Evolutionary conservation across 2,888 invertebrate species (phyloP).

Genomic region (Lymantria monacha): DNA sequence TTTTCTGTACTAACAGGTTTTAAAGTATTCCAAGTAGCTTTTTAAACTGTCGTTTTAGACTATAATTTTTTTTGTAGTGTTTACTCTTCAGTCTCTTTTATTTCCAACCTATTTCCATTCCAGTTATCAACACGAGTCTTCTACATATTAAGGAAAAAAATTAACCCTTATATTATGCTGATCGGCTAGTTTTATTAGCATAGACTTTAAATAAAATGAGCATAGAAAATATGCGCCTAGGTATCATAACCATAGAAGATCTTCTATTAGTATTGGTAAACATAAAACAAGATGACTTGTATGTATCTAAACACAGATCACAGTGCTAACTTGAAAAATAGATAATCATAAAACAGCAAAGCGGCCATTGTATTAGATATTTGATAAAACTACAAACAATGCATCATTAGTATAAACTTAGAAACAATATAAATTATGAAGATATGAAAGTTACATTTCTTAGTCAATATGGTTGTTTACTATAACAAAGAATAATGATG

Average conservation of each 20-base stretch:
- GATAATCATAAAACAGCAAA: constrained; percentile 44
- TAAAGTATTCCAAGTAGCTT: no score
- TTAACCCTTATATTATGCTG: no score
- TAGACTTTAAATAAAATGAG: no score
- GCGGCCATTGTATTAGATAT: constrained; percentile 32
- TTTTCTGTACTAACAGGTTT: no score
- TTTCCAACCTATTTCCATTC: no score
- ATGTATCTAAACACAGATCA: constrained; percentile 34
- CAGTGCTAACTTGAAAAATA: constrained; percentile 30
- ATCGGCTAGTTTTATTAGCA: no score
- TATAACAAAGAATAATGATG: not conserved
- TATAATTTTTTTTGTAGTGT: no score
- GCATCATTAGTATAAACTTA: constrained; percentile 36
- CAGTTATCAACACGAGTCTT: no score
- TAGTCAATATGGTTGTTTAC: constrained; percentile 19
- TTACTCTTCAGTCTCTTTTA: no score
- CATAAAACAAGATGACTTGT: constrained; percentile 40
- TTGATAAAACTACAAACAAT: constrained; percentile 39
- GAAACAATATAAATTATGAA: constrained; percentile 39
- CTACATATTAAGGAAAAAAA: no score
- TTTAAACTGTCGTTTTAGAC: no score
- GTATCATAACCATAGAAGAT: constrained; percentile 1
- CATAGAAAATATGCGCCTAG: no score
- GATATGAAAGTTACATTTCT: constrained; percentile 20
- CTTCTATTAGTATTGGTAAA: constrained; percentile 36